Evolutionary conservation across 2,888 invertebrate species (phyloP).

Genomic region (Drosophila pseudotalamancana): DNA sequence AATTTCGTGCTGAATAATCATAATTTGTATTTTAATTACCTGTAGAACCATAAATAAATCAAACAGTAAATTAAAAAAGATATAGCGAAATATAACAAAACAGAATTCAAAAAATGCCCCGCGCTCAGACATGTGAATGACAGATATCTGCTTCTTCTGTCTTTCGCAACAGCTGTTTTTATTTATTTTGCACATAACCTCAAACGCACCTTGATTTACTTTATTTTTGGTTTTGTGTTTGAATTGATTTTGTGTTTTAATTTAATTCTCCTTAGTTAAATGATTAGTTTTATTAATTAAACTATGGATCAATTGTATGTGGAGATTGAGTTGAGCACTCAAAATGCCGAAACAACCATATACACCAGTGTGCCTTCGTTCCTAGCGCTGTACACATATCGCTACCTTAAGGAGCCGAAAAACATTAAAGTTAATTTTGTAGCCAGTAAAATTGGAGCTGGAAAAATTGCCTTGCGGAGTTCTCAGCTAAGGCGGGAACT

Average conservation of each 20-base stretch:
- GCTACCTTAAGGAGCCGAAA: constrained; percentile 86
- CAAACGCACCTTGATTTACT: constrained; percentile 38
- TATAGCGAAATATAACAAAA: constrained; percentile 13
- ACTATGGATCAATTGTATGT: constrained; percentile 83
- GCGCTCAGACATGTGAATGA: constrained; percentile 37
- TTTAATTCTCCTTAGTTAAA: constrained; percentile 47
- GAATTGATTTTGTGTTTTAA: constrained; percentile 27
- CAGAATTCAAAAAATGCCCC: constrained; percentile 50
- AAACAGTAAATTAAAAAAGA: constrained; percentile 12
- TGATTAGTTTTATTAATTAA: constrained; percentile 51
- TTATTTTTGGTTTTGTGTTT: constrained; percentile 38
- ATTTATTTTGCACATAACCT: constrained; percentile 54
- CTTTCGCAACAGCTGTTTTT: constrained; percentile 52
- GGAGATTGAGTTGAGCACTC: constrained; percentile 81
- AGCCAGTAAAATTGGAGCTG: constrained; percentile 58
- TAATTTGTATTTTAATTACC: constrained; percentile 5
- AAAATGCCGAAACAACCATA: constrained; percentile 75
- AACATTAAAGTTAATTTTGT: constrained; percentile 84
- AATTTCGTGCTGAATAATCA: no score
- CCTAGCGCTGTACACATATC: constrained; percentile 87
- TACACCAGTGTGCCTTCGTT: constrained; percentile 87
- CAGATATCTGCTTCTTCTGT: constrained; percentile 17
- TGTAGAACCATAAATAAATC: not conserved
- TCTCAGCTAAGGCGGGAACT: constrained; percentile 73
- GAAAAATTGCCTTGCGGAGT: constrained; percentile 70